These are phyloP conservation scores for Bactericera cockerelli DNA, from an alignment of 1,140 invertebrate species.

Conservation along the genomic window DNA sequence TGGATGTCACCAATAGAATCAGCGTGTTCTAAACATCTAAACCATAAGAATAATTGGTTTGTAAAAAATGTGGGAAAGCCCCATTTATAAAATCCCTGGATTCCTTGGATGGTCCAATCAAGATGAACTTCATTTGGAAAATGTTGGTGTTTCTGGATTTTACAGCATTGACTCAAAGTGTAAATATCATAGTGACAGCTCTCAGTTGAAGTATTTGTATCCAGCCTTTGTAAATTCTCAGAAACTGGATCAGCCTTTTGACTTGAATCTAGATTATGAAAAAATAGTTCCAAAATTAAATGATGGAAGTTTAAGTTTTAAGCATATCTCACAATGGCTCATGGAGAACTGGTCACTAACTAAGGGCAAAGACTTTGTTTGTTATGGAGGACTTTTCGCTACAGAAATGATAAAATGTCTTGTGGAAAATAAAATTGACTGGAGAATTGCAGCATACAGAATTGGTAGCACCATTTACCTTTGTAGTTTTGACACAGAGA, in stretches of 20 bases:
- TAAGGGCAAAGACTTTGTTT: too few species aligned
- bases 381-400: too few species aligned
- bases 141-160: background rate
- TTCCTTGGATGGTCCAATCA: too few species aligned
- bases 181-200: background rate
- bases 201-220: background rate
- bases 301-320: too few species aligned
- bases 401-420: background rate
- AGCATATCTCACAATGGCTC: too few species aligned
- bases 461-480: constrained; percentile 4
- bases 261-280: background rate
- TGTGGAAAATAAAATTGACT: background rate
- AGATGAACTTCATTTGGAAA: background rate
- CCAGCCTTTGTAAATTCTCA: background rate
- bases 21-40: too few species aligned
- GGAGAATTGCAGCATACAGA: background rate
- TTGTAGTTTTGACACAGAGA: constrained; percentile 4
- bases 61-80: too few species aligned
- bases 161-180: background rate
- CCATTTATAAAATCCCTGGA: too few species aligned
- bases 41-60: too few species aligned
- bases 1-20: too few species aligned
- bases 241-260: background rate
- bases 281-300: background rate
- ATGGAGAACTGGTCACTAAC: too few species aligned